A percentile compares a stretch with the other conserved stretches of the same genome.
phyloP scores from a whole-genome alignment of 2,113 vertebrate genomes.

The Nettapus auritus region DNA sequence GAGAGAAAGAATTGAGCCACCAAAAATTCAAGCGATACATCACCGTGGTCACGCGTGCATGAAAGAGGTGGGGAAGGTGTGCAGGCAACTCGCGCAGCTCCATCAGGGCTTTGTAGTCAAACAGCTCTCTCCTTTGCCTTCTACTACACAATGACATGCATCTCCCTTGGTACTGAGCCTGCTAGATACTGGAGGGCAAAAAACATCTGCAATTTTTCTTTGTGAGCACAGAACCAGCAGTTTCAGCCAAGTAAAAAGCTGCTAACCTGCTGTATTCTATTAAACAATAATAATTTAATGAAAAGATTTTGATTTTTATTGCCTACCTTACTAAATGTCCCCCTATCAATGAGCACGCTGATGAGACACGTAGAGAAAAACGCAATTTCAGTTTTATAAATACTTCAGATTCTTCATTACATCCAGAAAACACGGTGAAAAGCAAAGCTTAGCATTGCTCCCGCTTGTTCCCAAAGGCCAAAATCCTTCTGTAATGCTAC shows the following conservation, averaged over 20 bases:
- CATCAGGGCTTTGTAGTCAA: neutral
- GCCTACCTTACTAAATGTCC: rapidly evolving
- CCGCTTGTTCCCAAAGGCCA: neutral
- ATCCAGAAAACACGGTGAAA: neutral
- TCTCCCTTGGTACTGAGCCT: rapidly evolving
- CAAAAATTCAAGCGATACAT: neutral
- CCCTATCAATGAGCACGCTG: neutral
- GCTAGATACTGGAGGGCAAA: neutral
- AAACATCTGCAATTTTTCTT: neutral
- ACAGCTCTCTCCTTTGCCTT: neutral
- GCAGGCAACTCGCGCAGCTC: neutral
- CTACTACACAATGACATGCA: rapidly evolving
- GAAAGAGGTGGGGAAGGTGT: too few relatives aligned
- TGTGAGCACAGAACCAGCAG: neutral
- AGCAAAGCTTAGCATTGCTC: neutral
- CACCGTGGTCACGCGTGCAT: rapidly evolving
- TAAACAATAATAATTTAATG: neutral
- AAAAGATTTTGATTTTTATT: neutral
- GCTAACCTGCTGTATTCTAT: rapidly evolving
- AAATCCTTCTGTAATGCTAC: rapidly evolving
- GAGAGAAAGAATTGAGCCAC: neutral
- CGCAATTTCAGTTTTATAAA: neutral
- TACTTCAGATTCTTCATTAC: too few relatives aligned
- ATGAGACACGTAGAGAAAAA: neutral
- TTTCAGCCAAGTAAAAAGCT: neutral